Conservation (phyloP, 2,797 vertebrate genomes). For the Ara ararauna region DNA sequence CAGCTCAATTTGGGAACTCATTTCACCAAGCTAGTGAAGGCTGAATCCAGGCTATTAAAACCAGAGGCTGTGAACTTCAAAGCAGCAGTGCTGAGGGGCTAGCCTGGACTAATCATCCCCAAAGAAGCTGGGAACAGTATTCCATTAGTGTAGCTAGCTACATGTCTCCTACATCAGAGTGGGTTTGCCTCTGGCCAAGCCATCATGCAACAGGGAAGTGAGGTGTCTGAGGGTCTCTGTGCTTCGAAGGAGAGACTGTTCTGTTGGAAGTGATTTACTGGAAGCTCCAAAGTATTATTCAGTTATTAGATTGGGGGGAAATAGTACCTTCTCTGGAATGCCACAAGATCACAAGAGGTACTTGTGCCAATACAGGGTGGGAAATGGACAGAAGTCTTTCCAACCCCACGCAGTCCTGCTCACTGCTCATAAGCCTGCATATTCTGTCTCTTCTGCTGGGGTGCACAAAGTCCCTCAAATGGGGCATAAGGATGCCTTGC, state of each 20-base stretch:
- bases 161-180: rapidly evolving
- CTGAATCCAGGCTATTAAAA: not conserved
- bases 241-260: not conserved
- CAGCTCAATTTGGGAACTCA: not conserved
- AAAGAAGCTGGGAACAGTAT: rapidly evolving
- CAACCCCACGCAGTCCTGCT: not conserved
- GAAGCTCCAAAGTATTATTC: not conserved
- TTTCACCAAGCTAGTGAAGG: not conserved
- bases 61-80: not conserved
- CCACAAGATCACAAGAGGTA: not conserved
- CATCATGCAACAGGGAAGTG: rapidly evolving
- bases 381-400: not conserved
- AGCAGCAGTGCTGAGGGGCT: not conserved
- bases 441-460: not conserved
- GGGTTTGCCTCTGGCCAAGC: not conserved
- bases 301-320: not conserved
- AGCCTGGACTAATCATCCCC: not conserved
- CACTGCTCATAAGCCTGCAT: rapidly evolving
- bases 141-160: not conserved
- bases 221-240: not conserved
- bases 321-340: not conserved
- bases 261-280: not conserved
- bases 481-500: not conserved
- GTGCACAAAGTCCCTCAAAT: not conserved
- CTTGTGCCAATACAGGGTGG: not conserved